Conservation (phyloP, 2,888 invertebrate genomes). For the Trichopria drosophilae region DNA sequence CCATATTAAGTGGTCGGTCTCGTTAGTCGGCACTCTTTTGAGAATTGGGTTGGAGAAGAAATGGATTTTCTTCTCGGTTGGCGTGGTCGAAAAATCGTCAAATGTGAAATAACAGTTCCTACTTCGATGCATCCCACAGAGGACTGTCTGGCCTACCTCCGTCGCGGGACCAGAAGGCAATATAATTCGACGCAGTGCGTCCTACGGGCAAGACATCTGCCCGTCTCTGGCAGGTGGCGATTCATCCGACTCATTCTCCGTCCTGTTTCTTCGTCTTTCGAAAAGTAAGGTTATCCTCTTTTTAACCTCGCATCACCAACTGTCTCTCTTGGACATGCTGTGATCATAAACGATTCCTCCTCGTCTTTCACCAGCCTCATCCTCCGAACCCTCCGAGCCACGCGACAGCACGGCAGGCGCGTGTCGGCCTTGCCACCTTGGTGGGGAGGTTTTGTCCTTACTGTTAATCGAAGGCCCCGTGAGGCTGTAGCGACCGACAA, state of each 20-base stretch:
- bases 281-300: slow-evolving; percentile 25
- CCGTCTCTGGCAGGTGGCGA: slow-evolving; percentile 54
- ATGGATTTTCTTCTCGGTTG: slow-evolving; percentile 22
- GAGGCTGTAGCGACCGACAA: too few species aligned
- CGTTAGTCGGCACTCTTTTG: too few species aligned
- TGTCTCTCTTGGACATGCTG: slow-evolving; percentile 22
- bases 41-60: slow-evolving; percentile 24
- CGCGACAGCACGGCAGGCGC: slow-evolving; percentile 46
- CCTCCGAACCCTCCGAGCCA: slow-evolving; percentile 35
- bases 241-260: slow-evolving; percentile 42
- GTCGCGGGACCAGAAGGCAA: slow-evolving; percentile 44
- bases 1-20: too few species aligned
- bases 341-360: too few species aligned
- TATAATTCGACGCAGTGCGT: slow-evolving; percentile 43
- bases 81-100: too few species aligned
- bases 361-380: too few species aligned
- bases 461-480: too few species aligned
- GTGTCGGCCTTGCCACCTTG: slow-evolving; percentile 38
- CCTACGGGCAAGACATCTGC: slow-evolving; percentile 51
- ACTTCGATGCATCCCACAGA: too few species aligned
- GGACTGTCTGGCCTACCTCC: too few species aligned
- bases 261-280: slow-evolving; percentile 21
- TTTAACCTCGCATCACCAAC: slow-evolving; percentile 21
- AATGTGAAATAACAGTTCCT: too few species aligned
- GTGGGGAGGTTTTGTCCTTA: slow-evolving; percentile 30